These are phyloP conservation scores for Polymixis lichenea DNA, from an alignment of 2,888 invertebrate genomes.

Conservation along the genomic window DNA sequence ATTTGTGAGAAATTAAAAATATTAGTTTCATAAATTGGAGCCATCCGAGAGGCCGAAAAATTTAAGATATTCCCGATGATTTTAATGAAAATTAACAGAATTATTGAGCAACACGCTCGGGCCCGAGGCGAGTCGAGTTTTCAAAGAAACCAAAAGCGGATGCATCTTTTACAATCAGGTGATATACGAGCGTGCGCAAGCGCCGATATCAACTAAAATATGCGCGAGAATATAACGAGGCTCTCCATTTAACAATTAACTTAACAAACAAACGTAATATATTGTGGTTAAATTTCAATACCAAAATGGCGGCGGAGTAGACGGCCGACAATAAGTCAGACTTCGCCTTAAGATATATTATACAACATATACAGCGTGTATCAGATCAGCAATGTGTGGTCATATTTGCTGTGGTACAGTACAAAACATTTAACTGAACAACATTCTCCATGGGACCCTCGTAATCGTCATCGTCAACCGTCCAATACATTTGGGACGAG, in stretches of 20 bases:
- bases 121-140: slow-evolving; percentile 70
- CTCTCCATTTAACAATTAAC: slow-evolving; percentile 90
- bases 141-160: slow-evolving; percentile 78
- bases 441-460: background rate
- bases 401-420: background rate
- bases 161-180: slow-evolving; percentile 88
- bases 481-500: too few species aligned
- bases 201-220: slow-evolving; percentile 85
- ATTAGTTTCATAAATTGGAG: slow-evolving; percentile 59
- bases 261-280: slow-evolving; percentile 91
- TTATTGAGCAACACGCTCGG: slow-evolving; percentile 67
- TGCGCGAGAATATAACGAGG: slow-evolving; percentile 86
- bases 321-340: slow-evolving; percentile 79
- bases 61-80: slow-evolving; percentile 58
- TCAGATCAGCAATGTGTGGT: background rate
- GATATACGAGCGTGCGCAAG: slow-evolving; percentile 78
- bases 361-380: slow-evolving; percentile 54
- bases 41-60: slow-evolving; percentile 44
- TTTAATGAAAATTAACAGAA: slow-evolving; percentile 76
- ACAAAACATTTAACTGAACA: background rate
- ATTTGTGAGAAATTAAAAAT: slow-evolving; percentile 68
- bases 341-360: slow-evolving; percentile 71
- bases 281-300: slow-evolving; percentile 90
- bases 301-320: slow-evolving; percentile 80
- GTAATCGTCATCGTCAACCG: background rate